phyloP scores from a whole-genome alignment of 2,888 invertebrate genomes.

The Noctua janthe region DNA sequence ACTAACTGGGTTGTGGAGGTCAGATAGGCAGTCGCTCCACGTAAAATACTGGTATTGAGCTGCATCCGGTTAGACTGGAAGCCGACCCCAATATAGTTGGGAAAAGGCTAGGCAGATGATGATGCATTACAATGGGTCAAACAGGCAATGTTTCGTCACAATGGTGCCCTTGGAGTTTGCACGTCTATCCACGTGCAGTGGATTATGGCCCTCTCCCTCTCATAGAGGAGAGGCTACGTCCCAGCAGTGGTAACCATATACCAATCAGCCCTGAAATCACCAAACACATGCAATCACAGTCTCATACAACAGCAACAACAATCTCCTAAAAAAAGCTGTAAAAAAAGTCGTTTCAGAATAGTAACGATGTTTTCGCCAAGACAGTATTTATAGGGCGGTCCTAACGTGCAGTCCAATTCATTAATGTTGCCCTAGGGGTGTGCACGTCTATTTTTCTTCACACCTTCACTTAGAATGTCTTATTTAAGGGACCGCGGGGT shows the following conservation, averaged over 20 bases:
- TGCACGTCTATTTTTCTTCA: constrained; percentile 77
- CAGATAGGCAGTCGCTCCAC: no score
- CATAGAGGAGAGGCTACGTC: neutral
- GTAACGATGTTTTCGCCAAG: constrained; percentile 74
- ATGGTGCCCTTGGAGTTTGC: neutral
- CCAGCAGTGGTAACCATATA: neutral
- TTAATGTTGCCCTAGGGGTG: constrained; percentile 77
- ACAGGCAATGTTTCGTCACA: neutral
- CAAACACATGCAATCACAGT: neutral
- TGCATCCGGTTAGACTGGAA: no score
- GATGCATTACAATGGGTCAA: neutral
- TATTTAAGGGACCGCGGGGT: constrained; percentile 80
- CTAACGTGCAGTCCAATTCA: constrained; percentile 75
- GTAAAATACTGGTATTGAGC: no score
- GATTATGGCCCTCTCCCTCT: neutral
- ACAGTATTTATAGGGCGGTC: constrained; percentile 74
- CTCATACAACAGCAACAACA: neutral
- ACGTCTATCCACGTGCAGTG: neutral
- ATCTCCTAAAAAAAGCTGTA: neutral
- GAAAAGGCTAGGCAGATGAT: no score
- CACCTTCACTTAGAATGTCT: constrained; percentile 74
- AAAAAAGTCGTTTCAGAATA: constrained; percentile 41
- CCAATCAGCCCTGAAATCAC: neutral
- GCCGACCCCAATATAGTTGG: no score
- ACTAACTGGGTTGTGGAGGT: no score